Conservation (phyloP, 2,113 vertebrate genomes). For the Orthonyx spaldingii region DNA sequence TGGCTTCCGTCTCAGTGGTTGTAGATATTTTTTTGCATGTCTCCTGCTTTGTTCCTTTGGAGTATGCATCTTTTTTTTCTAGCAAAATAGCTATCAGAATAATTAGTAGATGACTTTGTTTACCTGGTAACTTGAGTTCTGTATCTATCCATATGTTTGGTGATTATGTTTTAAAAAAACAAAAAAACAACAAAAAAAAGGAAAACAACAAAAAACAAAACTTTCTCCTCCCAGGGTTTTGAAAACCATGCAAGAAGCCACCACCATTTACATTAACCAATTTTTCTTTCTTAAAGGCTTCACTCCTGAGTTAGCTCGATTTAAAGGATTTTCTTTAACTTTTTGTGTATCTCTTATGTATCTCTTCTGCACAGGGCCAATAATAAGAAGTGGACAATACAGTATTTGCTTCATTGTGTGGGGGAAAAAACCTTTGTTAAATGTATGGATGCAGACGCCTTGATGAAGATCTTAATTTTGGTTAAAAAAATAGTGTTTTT, state of each 20-base stretch:
- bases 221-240: slow-evolving; percentile 83
- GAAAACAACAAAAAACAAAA: slow-evolving; percentile 66
- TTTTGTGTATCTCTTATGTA: slow-evolving; percentile 99
- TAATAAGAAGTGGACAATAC: slow-evolving; percentile 99
- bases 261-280: slow-evolving; percentile 82
- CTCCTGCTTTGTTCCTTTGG: slow-evolving; percentile 63
- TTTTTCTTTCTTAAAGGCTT: slow-evolving; percentile 88
- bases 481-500: slow-evolving; percentile 88
- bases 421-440: slow-evolving; percentile 99
- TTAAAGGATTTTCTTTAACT: slow-evolving; percentile 95
- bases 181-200: no score
- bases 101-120: slow-evolving; percentile 44
- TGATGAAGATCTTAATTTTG: slow-evolving; percentile 99
- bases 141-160: slow-evolving; percentile 66
- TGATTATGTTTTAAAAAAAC: slow-evolving; percentile 41
- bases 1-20: slow-evolving; percentile 31
- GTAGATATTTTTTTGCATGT: slow-evolving; percentile 62
- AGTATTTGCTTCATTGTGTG: slow-evolving; percentile 99
- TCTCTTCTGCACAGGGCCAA: slow-evolving; percentile 99
- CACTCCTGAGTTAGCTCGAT: slow-evolving; percentile 82
- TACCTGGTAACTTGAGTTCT: slow-evolving; percentile 70
- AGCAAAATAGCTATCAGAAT: slow-evolving; percentile 48
- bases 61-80: slow-evolving; percentile 64
- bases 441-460: slow-evolving; percentile 99
- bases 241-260: slow-evolving; percentile 83